Conservation (phyloP, 2,888 invertebrate genomes). For the Oligia strigilis region DNA sequence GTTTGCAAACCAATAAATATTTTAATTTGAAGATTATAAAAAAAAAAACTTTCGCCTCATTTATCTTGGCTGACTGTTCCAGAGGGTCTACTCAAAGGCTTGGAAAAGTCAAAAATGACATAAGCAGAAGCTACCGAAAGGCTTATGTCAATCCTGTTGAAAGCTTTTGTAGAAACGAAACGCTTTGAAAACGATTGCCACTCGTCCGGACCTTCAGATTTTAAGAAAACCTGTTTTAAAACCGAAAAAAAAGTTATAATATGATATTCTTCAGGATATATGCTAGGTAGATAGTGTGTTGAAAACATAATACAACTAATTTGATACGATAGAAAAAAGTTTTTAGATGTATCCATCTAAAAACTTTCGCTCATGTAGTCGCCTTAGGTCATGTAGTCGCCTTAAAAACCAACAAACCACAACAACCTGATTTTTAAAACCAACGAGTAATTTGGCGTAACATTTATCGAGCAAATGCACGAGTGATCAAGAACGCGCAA, state of each 20-base stretch:
- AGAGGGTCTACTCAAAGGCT: neutral
- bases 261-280: no score
- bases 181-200: neutral
- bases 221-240: neutral
- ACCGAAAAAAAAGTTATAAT: neutral
- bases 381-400: no score
- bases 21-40: neutral
- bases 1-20: neutral
- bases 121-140: neutral
- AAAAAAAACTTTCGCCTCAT: neutral
- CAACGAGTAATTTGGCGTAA: neutral
- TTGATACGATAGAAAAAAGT: no score
- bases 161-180: neutral
- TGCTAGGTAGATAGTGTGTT: no score
- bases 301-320: no score
- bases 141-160: neutral
- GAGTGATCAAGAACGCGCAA: no score
- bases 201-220: neutral
- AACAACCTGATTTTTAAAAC: neutral
- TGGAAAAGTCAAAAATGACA: neutral
- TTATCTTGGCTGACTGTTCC: neutral
- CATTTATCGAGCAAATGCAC: neutral
- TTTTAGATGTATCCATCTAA: no score
- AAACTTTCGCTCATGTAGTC: no score
- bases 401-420: neutral